phyloP scores from a whole-genome alignment of 2,888 invertebrate genomes.

The Schizotus pectinicornis region DNA sequence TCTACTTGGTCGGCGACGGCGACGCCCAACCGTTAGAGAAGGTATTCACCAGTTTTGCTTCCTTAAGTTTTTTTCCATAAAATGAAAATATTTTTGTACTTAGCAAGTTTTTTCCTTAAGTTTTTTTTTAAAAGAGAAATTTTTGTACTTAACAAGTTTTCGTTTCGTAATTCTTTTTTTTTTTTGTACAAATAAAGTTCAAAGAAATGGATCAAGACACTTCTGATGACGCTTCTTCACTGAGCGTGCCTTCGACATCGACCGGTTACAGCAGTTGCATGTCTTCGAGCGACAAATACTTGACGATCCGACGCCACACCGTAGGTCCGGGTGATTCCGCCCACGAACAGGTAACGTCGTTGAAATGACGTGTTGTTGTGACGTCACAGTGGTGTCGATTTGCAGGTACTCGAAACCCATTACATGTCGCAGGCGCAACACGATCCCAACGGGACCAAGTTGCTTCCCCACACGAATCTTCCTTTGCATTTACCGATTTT shows the following conservation, averaged over 20 bases:
- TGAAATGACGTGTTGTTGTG: not conserved
- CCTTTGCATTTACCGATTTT: slow-evolving; percentile 84
- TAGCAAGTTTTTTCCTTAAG: no score
- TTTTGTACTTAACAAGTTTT: slow-evolving; percentile 10
- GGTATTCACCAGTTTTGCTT: no score
- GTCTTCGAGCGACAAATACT: slow-evolving; percentile 57
- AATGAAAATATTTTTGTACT: no score
- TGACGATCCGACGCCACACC: slow-evolving; percentile 84
- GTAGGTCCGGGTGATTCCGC: slow-evolving; percentile 92
- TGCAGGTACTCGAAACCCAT: slow-evolving; percentile 61
- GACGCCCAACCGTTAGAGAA: slow-evolving; percentile 68
- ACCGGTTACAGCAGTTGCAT: slow-evolving; percentile 47
- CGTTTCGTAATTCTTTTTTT: not conserved
- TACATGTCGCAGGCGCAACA: slow-evolving; percentile 56
- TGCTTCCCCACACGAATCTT: slow-evolving; percentile 81
- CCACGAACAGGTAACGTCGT: slow-evolving; percentile 72
- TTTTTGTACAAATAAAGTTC: slow-evolving; percentile 52
- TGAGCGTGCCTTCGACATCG: slow-evolving; percentile 49
- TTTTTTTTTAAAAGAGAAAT: no score
- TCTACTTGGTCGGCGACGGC: slow-evolving; percentile 60
- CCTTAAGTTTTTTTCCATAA: no score
- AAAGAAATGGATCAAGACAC: slow-evolving; percentile 62
- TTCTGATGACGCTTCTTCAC: slow-evolving; percentile 50
- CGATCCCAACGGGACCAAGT: slow-evolving; percentile 51
- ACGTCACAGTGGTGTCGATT: not conserved